These are phyloP conservation scores for Thecocarcelia acutangulata DNA, from an alignment of 2,888 invertebrate species.

Conservation along the genomic window DNA sequence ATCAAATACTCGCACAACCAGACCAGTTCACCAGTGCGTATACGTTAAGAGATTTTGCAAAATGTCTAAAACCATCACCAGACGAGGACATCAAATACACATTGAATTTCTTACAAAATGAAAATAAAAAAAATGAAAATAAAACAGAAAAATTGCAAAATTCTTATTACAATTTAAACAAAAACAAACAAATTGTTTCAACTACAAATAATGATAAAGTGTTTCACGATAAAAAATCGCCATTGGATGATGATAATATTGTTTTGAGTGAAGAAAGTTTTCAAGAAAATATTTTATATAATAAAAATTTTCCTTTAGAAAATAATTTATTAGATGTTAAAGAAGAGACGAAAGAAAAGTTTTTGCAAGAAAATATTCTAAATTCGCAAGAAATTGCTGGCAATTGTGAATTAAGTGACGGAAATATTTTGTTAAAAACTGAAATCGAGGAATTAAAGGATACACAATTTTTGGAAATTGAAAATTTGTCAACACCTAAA, in stretches of 20 bases:
- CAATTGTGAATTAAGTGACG: constrained; percentile 6
- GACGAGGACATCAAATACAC: constrained; percentile 71
- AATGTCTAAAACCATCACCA: constrained; percentile 72
- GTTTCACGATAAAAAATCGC: too few species aligned
- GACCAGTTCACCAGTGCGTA: constrained; percentile 67
- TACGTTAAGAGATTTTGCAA: constrained; percentile 72
- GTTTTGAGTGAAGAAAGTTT: constrained; percentile 26
- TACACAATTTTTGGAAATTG: constrained; percentile 55
- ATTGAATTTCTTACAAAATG: constrained; percentile 63
- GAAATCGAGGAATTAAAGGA: constrained; percentile 40
- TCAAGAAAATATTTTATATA: constrained; percentile 57
- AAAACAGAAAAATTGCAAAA: constrained; percentile 63
- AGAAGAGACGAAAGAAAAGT: too few species aligned
- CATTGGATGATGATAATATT: background rate
- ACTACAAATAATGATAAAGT: constrained; percentile 20
- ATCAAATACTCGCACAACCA: constrained; percentile 30
- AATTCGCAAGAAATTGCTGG: background rate
- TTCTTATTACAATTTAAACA: constrained; percentile 40
- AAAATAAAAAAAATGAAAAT: constrained; percentile 55
- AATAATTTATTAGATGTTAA: too few species aligned
- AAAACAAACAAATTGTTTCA: constrained; percentile 38
- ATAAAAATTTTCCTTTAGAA: constrained; percentile 19
- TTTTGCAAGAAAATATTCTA: too few species aligned
- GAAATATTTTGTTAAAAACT: constrained; percentile 16
- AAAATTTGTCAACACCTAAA: constrained; percentile 55